Base-by-base conservation (phyloP, 1,140 invertebrate genomes). In the Zaprionus nigranus region DNA sequence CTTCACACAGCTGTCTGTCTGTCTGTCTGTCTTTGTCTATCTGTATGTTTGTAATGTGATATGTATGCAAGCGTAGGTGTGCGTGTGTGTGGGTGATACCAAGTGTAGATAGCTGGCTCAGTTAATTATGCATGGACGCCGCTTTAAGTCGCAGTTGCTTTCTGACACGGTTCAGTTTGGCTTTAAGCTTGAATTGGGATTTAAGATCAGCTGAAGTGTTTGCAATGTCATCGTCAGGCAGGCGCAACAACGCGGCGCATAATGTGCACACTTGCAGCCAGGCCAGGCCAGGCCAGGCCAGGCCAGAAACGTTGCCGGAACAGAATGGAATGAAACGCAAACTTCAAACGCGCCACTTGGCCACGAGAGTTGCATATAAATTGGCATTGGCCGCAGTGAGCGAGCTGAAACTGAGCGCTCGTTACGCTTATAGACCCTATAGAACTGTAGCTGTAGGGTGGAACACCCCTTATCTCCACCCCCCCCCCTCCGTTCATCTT, bases 61-160 rank as follows among this genome's bases (percentile, higher is more conserved):
- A 65, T 75, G 65, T 57, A 53, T 51, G n/a, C 53, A 26, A 40
- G 28, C 56, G 60, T 22, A 54, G 26, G 40, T 60, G 43, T 56
- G 22, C 20, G 26, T 38, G 34, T 51, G 40, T 43, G 40, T 61
- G 26, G 56, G 51, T 53, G 69, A 58, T 75, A 67, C 64, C 80
- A 83, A 66, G 70, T 67, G 81, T 78, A 78, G 67, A 68, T 60
- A 58, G 56, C 77, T 70, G 77, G 63, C 83, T 66, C 64, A 74
- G 84, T 90, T 87, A 88, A 87, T 87, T 87, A 87, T 87, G 85
- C 81, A 90, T 69, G 78, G 77, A 24, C 58, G 85, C 81, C 66
- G 69, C 72, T 69, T 84, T 81, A 81, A 83, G 78, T 24, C 46
- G 20, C 22, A 20, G n/a, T 49, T 40, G 15, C 15, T 15, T 2